Evolutionary conservation across 2,888 invertebrate genomes (phyloP), one percentile per base, ranked within the genome.

Genomic region (Bibio marci): DNA sequence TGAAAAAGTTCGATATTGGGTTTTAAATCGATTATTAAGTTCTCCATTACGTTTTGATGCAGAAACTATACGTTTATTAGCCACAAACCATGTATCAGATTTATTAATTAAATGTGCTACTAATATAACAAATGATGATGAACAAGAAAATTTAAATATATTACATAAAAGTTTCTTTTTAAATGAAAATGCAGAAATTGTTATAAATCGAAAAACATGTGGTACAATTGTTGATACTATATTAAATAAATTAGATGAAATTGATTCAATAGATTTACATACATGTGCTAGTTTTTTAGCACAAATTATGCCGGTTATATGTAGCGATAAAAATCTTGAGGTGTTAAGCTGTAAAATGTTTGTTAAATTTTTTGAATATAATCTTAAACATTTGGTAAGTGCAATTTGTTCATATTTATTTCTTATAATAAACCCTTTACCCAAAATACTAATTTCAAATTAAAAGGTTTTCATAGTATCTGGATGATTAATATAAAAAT

Each of bases 231-330:
- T 59, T n/a, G 39, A 52, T 4, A 52, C 52, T n/a, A 45, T 61
- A 43, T 52, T 52, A 3, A 45, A 49, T 17, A 53, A 58, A 3
- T 39, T 62, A 27, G 35, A 34, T 4, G 47, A 48, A 17, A 42
- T 45, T 22, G 47, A 55, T 2, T 10, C 17, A 2, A 36, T 41
- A 15, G 42, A 47, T 8, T 50, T 68, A 15, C 69, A 70, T 47
- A 57, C 61, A 18, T 69, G 66, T 42, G 63, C 63, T 3, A 66
- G 66, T 45, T 63, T 70, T 46, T 59, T 70, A 41, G 60, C 67
- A 2, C 65, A 69, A 52, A 57, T 70, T 35, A 63, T 67, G 48
- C 60, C 66, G 3, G 57, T 66, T 15, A 53, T 69, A 18, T 69
- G 65, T 46, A 59, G 62, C 1, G 60, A 65, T 45, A 61, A 60